These are phyloP conservation scores for Galerucella pusilla DNA, from an alignment of 2,888 invertebrate genomes.

Conservation along the genomic window DNA sequence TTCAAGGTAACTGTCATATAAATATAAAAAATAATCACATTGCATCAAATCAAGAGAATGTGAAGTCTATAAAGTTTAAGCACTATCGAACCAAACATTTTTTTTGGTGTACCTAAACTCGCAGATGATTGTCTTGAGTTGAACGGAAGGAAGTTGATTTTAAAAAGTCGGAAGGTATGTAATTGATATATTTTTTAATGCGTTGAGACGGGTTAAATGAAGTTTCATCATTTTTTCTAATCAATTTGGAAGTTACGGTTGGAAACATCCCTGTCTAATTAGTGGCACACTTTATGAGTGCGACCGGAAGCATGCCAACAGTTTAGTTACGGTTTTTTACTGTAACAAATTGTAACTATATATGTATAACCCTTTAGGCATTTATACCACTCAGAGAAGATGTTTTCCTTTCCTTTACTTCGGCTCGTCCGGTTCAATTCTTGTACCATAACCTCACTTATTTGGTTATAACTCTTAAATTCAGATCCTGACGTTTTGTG, in stretches of 20 bases:
- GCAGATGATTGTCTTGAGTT: constrained; percentile 28
- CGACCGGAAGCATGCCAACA: constrained; percentile 44
- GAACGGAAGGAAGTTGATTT: constrained; percentile 38
- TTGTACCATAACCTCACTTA: no score
- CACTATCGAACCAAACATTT: constrained; percentile 21
- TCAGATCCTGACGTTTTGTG: no score
- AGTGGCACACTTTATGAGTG: constrained; percentile 48
- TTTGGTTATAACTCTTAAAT: no score
- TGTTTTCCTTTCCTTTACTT: neutral
- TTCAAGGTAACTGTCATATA: no score
- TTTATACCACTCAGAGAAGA: neutral
- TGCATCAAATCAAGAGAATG: no score
- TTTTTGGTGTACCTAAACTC: constrained; percentile 25
- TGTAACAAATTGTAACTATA: neutral
- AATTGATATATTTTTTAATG: constrained; percentile 44
- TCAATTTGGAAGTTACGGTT: constrained; percentile 41
- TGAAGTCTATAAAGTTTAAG: no score
- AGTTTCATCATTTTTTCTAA: constrained; percentile 43
- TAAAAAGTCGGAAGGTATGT: constrained; percentile 40
- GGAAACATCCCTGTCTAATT: constrained; percentile 35
- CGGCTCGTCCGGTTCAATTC: neutral
- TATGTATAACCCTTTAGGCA: neutral
- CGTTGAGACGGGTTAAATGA: constrained; percentile 38
- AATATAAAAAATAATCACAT: no score
- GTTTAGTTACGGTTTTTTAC: constrained; percentile 17